A percentile compares a stretch with the other conserved stretches of the same genome.
Conservation (phyloP, 2,888 invertebrate genomes). For the Lasioglossum marginatum region DNA sequence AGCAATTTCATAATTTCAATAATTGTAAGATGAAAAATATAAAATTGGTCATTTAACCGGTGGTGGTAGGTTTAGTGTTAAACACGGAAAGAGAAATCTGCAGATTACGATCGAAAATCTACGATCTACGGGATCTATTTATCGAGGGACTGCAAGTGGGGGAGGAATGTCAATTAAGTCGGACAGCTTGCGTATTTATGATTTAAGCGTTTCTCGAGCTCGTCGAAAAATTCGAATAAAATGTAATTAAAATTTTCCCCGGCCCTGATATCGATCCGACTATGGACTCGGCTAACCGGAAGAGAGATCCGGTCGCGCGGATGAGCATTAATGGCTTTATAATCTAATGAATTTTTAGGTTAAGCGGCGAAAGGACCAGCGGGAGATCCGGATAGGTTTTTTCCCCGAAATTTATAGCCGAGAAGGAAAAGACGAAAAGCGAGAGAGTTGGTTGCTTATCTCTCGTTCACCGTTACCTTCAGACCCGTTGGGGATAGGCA, state of each 20-base stretch:
- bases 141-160: not conserved
- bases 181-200: not conserved
- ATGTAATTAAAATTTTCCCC: conserved; percentile 35
- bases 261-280: conserved; percentile 61
- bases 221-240: conserved; percentile 8
- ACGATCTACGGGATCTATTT: not conserved
- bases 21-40: too few species aligned
- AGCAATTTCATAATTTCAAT: too few species aligned
- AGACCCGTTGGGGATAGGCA: conserved; percentile 39
- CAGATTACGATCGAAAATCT: not conserved
- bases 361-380: conserved; percentile 71
- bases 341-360: conserved; percentile 83
- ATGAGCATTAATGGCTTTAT: conserved; percentile 83
- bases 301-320: conserved; percentile 72
- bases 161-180: not conserved
- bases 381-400: conserved; percentile 76
- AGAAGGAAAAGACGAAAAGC: conserved; percentile 68
- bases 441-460: conserved; percentile 67
- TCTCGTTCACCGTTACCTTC: conserved; percentile 59
- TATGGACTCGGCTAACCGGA: conserved; percentile 56
- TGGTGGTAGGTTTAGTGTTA: too few species aligned
- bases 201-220: not conserved
- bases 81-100: too few species aligned
- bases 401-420: conserved; percentile 75
- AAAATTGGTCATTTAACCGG: too few species aligned